Evolutionary conservation across 2,888 invertebrate species (phyloP).

Genomic region (Glaucopsyche alexis): DNA sequence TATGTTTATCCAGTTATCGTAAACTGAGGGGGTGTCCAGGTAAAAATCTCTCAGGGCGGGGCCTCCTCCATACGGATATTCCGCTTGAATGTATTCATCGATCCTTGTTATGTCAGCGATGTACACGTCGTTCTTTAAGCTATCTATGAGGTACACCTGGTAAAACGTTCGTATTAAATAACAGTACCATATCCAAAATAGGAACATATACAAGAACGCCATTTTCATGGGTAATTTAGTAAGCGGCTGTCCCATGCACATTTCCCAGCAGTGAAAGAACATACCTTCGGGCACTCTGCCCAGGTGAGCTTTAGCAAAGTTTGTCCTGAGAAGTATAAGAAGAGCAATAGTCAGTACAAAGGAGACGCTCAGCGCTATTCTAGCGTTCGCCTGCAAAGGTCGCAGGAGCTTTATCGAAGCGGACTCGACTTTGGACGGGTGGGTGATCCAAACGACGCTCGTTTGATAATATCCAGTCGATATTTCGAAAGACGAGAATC

Average conservation of each 20-base stretch:
- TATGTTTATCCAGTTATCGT: slow-evolving; percentile 53
- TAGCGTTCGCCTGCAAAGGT: slow-evolving; percentile 51
- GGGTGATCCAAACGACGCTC: slow-evolving; percentile 58
- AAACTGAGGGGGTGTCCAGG: slow-evolving; percentile 51
- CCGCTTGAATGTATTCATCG: slow-evolving; percentile 53
- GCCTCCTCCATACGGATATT: slow-evolving; percentile 60
- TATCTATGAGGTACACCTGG: slow-evolving; percentile 61
- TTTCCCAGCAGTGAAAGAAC: slow-evolving; percentile 40
- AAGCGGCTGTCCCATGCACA: slow-evolving; percentile 61
- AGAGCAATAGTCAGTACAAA: slow-evolving; percentile 51
- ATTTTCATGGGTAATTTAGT: slow-evolving; percentile 52
- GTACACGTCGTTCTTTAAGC: slow-evolving; percentile 57
- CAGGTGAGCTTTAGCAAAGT: slow-evolving; percentile 31
- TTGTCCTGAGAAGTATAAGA: slow-evolving; percentile 48
- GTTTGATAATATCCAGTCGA: slow-evolving; percentile 51
- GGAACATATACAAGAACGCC: slow-evolving; percentile 47
- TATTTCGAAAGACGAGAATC: slow-evolving; percentile 56
- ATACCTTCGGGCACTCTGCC: slow-evolving; percentile 42
- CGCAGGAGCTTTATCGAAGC: slow-evolving; percentile 58
- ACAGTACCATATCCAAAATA: slow-evolving; percentile 64
- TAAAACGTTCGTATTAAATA: slow-evolving; percentile 63
- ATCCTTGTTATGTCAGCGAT: slow-evolving; percentile 51
- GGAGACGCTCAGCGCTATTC: slow-evolving; percentile 50
- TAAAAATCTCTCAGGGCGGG: slow-evolving; percentile 58
- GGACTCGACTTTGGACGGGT: slow-evolving; percentile 51